Base-by-base conservation (phyloP, 2,888 invertebrate genomes). In the Anagyrus pseudococci region DNA sequence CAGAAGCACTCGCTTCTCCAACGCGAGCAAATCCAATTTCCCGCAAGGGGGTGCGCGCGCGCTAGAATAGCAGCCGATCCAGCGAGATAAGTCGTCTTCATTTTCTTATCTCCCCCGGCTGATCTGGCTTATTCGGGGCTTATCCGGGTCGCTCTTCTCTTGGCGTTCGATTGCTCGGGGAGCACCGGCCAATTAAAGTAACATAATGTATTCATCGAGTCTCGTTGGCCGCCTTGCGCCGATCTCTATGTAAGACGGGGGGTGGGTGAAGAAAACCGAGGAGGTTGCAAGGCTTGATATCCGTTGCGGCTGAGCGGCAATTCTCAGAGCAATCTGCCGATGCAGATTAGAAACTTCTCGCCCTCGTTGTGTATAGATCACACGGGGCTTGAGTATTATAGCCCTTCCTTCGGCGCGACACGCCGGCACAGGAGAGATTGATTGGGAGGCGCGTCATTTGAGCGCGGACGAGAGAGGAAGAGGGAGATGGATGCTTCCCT, bases 321-420 rank as follows among this genome's bases (percentile, higher is more conserved):
- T 79, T 80, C 80, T 80, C 80, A 77, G 75, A 78, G 79, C 80
- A 81, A 81, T 80, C 80, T 81, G 69, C 74, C 72, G 72, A 81
- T 81, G 80, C 77, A 80, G 80, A 81, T 80, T 79, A 80, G 79
- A 58, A 64, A 58, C 62, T 66, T 53, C 56, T 68, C 66, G 50
- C 59, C 63, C 62, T 62, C 17, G 57, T 43, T 44, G 17, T 44
- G 22, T 17, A 44, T 37, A 37, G 2, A 37, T 15, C 13, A 37
- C 33, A n/a, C n/a, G n/a, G n/a, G 44, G 10, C 44, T 44, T n/a
- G 44, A 44, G 22, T 20, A 2, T 44, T 20, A 2, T 44, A n/a
- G 19, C 10, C 17, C 19, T 44, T 8, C 10, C 17, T 44, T 20
- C 22, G 22, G 8, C 13, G 15, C 13, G 37, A 17, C 6, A 22